phyloP scores from a whole-genome alignment of 2,113 vertebrate species.

The Equus przewalskii region DNA sequence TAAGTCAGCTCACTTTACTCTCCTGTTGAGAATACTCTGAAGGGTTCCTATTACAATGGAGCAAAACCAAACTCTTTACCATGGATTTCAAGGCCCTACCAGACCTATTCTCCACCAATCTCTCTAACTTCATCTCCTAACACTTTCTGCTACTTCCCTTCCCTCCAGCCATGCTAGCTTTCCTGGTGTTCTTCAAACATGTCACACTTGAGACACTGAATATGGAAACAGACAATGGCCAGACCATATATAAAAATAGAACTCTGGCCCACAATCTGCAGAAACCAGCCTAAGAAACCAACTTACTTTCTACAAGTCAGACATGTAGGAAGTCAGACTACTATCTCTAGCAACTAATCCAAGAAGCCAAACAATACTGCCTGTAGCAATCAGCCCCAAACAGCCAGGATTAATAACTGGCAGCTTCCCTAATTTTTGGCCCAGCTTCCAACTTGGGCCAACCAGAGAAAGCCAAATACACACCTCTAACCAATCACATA shows the following conservation, averaged over 20 bases:
- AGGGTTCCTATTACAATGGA: background rate
- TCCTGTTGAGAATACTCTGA: slow-evolving; percentile 32
- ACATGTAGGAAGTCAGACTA: background rate
- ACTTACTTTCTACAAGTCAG: background rate
- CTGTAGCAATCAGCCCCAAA: background rate
- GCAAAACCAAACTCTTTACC: slow-evolving; percentile 14
- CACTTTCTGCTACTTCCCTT: background rate
- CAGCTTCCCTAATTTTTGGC: background rate
- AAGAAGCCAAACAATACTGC: slow-evolving; percentile 33
- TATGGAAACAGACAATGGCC: background rate
- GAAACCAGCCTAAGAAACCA: background rate
- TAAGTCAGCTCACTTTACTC: slow-evolving; percentile 6
- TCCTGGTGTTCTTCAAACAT: background rate
- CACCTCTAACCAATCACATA: background rate
- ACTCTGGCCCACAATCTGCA: background rate
- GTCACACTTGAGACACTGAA: background rate
- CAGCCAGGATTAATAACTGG: background rate
- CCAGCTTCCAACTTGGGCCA: background rate
- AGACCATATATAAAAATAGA: slow-evolving; percentile 16
- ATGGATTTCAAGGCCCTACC: background rate
- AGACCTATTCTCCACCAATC: background rate
- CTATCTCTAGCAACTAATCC: background rate
- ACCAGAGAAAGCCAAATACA: background rate
- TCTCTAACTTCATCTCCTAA: background rate
- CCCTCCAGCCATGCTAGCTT: background rate